Base-by-base conservation (phyloP, 1,140 invertebrate genomes). In the Oryctes rhinoceros region DNA sequence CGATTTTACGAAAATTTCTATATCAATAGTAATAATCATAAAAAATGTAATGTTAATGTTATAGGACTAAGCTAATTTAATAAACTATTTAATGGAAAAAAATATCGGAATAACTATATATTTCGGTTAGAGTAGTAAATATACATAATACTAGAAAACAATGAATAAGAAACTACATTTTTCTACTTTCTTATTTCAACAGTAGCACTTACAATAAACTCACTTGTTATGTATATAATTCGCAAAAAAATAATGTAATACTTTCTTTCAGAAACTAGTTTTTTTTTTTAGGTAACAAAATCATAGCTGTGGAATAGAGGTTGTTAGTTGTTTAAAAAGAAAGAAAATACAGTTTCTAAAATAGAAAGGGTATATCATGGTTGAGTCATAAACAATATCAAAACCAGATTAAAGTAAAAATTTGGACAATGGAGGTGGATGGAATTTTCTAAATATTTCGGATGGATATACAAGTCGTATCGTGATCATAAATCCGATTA, bases 131-230 rank as follows among this genome's bases (percentile, higher is more conserved):
- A 35, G 4, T 67, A 53, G 49, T 53, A 53, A 53, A 35, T 71
- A 48, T 76, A 76, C 18, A 74, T 35, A 74, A 74, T 74, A 24
- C 71, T 74, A 44, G 39, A 44, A 74, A 74, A 74, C 35, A 76
- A 76, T 76, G 35, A 76, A 20, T 20, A 71, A 53, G 49, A 67
- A 67, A 10, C 74, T 76, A 76, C 74, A 18, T 5, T 44, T 44
- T 7, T 76, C 74, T 76, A 76, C 74, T 9, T 44, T 37, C 18
- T 76, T 13, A 76, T 47, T 39, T 35, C 74, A 76, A 76, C 39
- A 10, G 15, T 76, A 76, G 74, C 74, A 76, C 74, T 76, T 39
- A 84, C 84, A 84, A 80, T 82, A 78, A 84, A 84, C 84, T 84
- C 83, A 84, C 84, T 84, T 84, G 81, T 81, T 78, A 81, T 78